Percentiles rank a stretch among this genome's conserved stretches.
Conservation (phyloP, 2,797 vertebrate genomes). For the Etheostoma perlongum region DNA sequence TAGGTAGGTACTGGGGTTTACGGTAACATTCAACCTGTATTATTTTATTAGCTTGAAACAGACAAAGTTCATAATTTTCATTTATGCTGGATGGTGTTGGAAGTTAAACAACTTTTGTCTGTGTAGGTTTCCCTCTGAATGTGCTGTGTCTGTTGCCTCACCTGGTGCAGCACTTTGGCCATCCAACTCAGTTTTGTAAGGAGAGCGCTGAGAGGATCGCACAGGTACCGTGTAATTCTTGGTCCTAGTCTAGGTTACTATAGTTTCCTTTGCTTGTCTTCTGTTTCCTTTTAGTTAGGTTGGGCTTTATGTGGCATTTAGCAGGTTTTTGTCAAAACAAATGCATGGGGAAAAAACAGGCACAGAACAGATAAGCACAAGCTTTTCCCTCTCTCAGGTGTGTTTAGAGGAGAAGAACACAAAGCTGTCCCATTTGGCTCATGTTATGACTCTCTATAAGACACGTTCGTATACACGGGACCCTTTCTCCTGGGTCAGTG, state of each 20-base stretch:
- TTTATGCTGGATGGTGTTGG: background rate
- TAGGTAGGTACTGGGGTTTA: constrained; percentile 83
- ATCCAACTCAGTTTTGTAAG: constrained; percentile 98
- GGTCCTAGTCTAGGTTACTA: background rate
- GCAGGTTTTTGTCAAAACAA: background rate
- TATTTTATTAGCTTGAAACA: background rate
- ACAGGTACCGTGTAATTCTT: constrained; percentile 85
- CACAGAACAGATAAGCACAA: background rate
- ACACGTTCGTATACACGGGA: constrained; percentile 97
- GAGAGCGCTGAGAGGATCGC: constrained; percentile 97
- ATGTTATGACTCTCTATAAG: constrained; percentile 99
- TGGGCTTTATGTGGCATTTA: background rate
- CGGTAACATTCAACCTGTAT: background rate
- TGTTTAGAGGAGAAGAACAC: constrained; percentile 97
- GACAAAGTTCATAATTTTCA: background rate
- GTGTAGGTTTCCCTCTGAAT: constrained; percentile 95
- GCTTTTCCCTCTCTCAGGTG: constrained; percentile 83
- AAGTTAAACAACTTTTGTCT: constrained; percentile 15
- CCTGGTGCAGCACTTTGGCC: constrained; percentile 96
- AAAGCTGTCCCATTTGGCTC: constrained; percentile 96
- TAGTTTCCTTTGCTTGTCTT: too few species aligned
- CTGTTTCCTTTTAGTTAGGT: background rate
- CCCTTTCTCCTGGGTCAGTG: constrained; percentile 96
- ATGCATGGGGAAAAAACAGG: background rate
- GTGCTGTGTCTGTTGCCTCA: constrained; percentile 97